These are phyloP conservation scores for Heteractis magnifica DNA, from an alignment of 92 coral and sea anemone species.

Conservation along the genomic window DNA sequence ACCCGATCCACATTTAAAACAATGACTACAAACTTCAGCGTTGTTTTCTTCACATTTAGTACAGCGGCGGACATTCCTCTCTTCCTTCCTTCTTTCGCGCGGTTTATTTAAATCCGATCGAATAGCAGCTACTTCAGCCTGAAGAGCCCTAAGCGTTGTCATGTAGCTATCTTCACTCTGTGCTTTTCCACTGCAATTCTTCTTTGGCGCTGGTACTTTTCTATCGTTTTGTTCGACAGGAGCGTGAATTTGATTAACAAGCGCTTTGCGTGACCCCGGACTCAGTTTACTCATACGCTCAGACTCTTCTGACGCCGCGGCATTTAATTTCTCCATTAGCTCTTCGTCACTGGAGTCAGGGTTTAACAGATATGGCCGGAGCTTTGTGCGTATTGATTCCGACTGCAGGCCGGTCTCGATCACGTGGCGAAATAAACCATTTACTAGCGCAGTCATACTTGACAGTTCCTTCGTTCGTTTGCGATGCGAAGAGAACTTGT, in stretches of 20 bases:
- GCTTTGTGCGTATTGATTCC: constrained; percentile 14
- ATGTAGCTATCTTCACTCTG: too few species aligned
- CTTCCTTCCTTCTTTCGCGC: too few species aligned
- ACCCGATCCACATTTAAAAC: too few species aligned
- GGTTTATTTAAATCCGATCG: too few species aligned
- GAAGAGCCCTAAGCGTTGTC: too few species aligned
- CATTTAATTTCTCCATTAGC: constrained; percentile 34
- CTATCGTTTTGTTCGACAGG: background rate
- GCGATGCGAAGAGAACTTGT: constrained; percentile 36
- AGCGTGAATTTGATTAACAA: constrained; percentile 3
- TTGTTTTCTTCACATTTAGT: too few species aligned
- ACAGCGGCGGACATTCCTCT: too few species aligned
- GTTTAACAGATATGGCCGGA: constrained; percentile 6
- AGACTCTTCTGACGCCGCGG: constrained; percentile 32
- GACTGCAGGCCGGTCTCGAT: constrained; percentile 38
- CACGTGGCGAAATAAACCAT: constrained; percentile 34
- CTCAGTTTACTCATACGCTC: constrained; percentile 27
- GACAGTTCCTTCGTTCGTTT: constrained; percentile 20
- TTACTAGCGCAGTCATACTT: constrained; percentile 40
- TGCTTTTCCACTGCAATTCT: background rate
- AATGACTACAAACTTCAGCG: too few species aligned
- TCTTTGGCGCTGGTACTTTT: background rate
- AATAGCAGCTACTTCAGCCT: too few species aligned
- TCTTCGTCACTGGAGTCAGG: constrained; percentile 33
- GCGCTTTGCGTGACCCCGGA: constrained; percentile 10